These are phyloP conservation scores for Trichogramma evanescens DNA, from an alignment of 2,888 invertebrate genomes.

Conservation along the genomic window DNA sequence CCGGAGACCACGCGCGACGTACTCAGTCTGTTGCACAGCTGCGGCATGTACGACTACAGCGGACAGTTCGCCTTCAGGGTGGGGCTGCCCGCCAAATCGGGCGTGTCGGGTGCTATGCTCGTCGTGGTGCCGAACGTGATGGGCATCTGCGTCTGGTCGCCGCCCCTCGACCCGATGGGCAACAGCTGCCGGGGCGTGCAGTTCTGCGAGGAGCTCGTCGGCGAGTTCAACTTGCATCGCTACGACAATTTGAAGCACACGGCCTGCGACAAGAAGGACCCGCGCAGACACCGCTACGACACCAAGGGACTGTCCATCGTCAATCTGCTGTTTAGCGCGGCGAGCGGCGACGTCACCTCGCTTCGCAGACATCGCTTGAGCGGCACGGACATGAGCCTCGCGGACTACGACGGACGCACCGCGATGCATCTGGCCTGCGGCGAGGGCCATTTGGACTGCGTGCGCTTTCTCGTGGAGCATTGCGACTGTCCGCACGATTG, in stretches of 20 bases:
- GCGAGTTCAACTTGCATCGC: conserved; percentile 83
- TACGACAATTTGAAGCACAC: conserved; percentile 92
- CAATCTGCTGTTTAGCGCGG: conserved; percentile 87
- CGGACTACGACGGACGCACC: conserved; percentile 92
- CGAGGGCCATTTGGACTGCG: conserved; percentile 86
- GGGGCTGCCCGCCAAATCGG: conserved; percentile 84
- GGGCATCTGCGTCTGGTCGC: conserved; percentile 93
- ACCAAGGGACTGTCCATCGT: conserved; percentile 88
- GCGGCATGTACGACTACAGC: conserved; percentile 95
- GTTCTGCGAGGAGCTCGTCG: conserved; percentile 88
- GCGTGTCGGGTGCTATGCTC: conserved; percentile 87
- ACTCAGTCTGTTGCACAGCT: conserved; percentile 94
- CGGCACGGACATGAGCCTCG: conserved; percentile 87
- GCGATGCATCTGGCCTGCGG: conserved; percentile 92
- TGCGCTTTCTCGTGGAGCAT: conserved; percentile 81
- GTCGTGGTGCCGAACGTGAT: conserved; percentile 94
- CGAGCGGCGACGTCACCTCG: conserved; percentile 89
- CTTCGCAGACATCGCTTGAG: conserved; percentile 79
- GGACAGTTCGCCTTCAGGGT: conserved; percentile 95
- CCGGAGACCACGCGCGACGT: conserved; percentile 91
- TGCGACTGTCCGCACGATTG: conserved; percentile 72
- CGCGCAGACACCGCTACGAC: conserved; percentile 83
- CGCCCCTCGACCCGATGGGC: conserved; percentile 83
- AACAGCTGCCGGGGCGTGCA: conserved; percentile 88
- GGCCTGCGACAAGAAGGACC: conserved; percentile 80